Conservation (phyloP, 2,113 vertebrate genomes). For the Neoarius graeffei region DNA sequence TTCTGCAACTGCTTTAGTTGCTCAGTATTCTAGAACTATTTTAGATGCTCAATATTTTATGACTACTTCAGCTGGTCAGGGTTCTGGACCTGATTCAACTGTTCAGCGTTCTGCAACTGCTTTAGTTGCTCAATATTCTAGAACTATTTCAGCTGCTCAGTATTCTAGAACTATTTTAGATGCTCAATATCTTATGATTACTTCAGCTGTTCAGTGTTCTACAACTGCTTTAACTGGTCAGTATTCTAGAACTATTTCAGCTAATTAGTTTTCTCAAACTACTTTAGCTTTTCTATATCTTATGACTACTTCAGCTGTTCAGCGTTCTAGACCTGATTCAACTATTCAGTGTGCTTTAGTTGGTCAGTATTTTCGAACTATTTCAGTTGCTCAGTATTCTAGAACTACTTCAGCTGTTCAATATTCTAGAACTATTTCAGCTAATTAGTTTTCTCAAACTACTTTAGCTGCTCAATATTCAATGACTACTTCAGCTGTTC, state of each 20-base stretch:
- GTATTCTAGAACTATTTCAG: not conserved
- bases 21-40: not conserved
- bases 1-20: not conserved
- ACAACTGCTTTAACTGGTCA: not conserved
- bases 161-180: not conserved
- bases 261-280: not conserved
- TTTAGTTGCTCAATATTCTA: not conserved
- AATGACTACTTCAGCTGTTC: too few species aligned
- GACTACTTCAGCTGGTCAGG: not conserved
- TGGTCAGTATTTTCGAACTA: too few species aligned
- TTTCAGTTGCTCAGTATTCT: too few species aligned
- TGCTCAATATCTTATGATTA: not conserved
- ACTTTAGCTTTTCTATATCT: not conserved
- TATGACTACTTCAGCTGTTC: not conserved
- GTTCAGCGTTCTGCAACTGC: too few species aligned
- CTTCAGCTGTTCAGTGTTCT: not conserved
- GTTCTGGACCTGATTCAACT: too few species aligned
- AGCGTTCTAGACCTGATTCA: too few species aligned
- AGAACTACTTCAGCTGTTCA: too few species aligned
- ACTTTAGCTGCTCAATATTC: too few species aligned
- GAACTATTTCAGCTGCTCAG: not conserved
- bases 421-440: too few species aligned
- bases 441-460: too few species aligned
- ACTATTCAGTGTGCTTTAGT: too few species aligned
- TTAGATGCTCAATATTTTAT: not conserved